Base-by-base conservation (phyloP, 2,888 invertebrate species). In the Trisateles emortualis region DNA sequence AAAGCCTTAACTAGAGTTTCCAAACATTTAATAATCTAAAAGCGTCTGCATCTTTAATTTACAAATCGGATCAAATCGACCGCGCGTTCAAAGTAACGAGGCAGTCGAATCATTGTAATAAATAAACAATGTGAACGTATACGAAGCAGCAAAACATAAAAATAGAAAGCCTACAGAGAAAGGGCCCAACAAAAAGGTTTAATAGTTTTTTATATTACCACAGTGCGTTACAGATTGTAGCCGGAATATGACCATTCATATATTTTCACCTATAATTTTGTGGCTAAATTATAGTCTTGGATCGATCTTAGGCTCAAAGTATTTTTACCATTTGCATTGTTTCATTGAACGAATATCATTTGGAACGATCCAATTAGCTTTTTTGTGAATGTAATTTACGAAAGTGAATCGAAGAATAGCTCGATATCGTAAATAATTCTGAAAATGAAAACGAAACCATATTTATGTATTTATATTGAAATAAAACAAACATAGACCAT, bases 251-350 rank as follows among this genome's bases (percentile, higher is more conserved):
- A 63, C 72, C 74, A 78, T 83, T 80, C 76, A 74, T 81, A 74
- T 68, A 76, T 84, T 85, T 87, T 83, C 84, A 83, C 81, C 78
- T 82, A 77, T 84, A 82, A 84, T 85, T 84, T 83, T 56, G 67
- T 68, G 54, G 67, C 64, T 68, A 81, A 84, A 84, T 87, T 82
- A 79, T 72, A 72, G 76, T 64, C 64, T 79, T 74, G 63, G 52
- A 72, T 76, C 73, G 67, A 79, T 76, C 58, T 52, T 64, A 67
- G 58, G 58, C 64, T 70, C 59, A 69, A 42, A 49, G 60, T 52
- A 39, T 50, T 59, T 62, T 41, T 35, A 46, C 19, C 16, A 38
- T 52, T 56, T 52, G 14, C 22, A 44, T 53, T 55, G 51, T 57
- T 55, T 52, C 63, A 26, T 55, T 16, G 5, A 26, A 50, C 16